Base-by-base conservation (phyloP, 2,113 vertebrate genomes). In the Mus pahari region DNA sequence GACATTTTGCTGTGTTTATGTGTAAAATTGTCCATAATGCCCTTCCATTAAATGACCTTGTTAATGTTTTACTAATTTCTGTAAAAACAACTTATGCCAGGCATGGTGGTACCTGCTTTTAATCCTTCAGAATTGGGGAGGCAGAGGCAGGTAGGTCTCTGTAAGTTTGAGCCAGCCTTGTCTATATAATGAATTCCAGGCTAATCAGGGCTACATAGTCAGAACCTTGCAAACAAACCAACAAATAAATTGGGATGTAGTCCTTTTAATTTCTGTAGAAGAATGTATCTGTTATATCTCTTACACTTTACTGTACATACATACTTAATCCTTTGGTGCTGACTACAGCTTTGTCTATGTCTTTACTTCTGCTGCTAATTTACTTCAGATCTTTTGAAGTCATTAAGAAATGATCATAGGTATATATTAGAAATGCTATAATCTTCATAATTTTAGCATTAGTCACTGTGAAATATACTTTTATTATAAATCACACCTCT, bases 371-470 rank as follows among this genome's bases (percentile, higher is more conserved):
- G 39, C 64, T 78, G 77, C 0, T 94, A 81, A 55, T 74, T 93
- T 62, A 91, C 62, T 92, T 86, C 33, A 95, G 84, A 31, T 81
- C 39, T 60, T 94, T 70, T 86, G 68, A 95, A 95, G 50, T 36
- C 14, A 77, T 86, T 93, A 84, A 45, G 82, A 84, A 84, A 64
- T 64, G 16, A 22, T n/a, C 31, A 48, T 87, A 86, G 60, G 12
- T 77, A 83, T 33, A 71, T 81, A 42, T 81, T 96, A 22, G n/a
- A 96, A 92, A 86, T 95, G 33, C 55, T 71, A 8, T 70, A n/a
- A 50, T 64, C 86, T 94, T 94, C 31, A 28, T 86, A 89, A 75
- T 75, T 89, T 90, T 31, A 86, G 53, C 24, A 84, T 75, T 92
- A 81, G 16, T 74, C 83, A 68, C 73, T 95, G 9, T 91, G 71